phyloP scores from a whole-genome alignment of 2,113 vertebrate species.

The Anser brachyrhynchus region DNA sequence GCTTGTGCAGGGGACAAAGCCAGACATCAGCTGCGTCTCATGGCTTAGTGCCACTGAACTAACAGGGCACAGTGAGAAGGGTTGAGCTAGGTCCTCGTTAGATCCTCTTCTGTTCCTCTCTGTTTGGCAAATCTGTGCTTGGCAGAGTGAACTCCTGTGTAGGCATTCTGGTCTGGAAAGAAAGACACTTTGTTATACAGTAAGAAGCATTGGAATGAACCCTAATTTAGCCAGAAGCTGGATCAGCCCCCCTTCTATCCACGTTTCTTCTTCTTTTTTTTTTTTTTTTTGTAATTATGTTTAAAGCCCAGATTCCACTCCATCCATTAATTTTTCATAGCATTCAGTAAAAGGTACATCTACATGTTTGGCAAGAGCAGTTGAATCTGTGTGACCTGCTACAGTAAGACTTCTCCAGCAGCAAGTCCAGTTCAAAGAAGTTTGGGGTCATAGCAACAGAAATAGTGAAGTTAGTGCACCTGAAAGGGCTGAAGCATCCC shows the following conservation, averaged over 20 bases:
- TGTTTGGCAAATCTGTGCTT: neutral
- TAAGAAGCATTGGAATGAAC: neutral
- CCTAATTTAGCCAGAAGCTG: neutral
- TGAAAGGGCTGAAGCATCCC: neutral
- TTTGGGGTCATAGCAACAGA: neutral
- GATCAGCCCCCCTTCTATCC: neutral
- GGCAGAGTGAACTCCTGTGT: neutral
- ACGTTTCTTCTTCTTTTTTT: neutral
- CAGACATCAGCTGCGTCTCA: neutral
- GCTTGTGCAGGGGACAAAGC: neutral
- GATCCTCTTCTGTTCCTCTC: neutral
- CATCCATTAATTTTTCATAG: neutral
- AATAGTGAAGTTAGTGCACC: neutral
- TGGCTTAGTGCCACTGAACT: neutral
- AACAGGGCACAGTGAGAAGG: accelerated
- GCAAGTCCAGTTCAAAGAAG: neutral
- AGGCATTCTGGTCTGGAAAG: neutral
- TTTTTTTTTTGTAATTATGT: neutral
- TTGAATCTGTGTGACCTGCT: neutral
- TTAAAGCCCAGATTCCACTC: neutral
- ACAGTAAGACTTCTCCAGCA: neutral
- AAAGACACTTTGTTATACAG: neutral
- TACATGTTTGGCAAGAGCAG: neutral
- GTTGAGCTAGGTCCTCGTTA: neutral
- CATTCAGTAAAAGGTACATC: neutral